Evolutionary conservation across 2,888 invertebrate species (phyloP).

Genomic region (Hydraecia micacea): DNA sequence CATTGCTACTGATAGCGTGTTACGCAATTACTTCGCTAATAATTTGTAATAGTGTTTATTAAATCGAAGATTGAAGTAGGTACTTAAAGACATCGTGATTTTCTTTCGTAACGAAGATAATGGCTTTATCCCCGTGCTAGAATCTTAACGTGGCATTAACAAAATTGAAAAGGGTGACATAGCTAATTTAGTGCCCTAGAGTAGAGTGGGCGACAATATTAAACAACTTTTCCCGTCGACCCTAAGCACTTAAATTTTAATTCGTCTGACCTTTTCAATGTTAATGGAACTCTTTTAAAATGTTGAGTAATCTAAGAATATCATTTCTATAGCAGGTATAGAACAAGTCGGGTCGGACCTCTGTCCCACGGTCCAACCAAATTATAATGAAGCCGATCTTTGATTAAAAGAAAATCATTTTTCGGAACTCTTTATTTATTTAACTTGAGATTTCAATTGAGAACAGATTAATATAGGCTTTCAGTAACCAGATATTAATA

Average conservation of each 20-base stretch:
- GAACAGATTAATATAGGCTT: background rate
- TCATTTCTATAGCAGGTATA: background rate
- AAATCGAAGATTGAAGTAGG: background rate
- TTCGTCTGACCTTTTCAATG: conserved; percentile 24
- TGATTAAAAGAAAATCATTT: conserved; percentile 19
- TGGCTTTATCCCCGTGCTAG: no score
- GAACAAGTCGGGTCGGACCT: no score
- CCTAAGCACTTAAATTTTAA: conserved; percentile 28
- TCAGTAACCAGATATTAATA: background rate
- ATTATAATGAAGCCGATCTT: background rate
- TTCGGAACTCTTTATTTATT: conserved; percentile 6
- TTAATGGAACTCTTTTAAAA: conserved; percentile 13
- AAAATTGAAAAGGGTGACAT: conserved; percentile 13
- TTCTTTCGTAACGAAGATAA: background rate
- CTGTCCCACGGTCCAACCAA: background rate
- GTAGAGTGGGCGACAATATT: conserved; percentile 1
- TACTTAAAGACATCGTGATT: background rate
- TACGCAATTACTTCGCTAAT: no score
- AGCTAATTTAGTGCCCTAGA: conserved; percentile 3
- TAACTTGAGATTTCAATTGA: no score
- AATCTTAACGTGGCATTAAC: conserved; percentile 2
- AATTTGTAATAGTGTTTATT: background rate
- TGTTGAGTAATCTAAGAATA: background rate
- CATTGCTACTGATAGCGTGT: no score
- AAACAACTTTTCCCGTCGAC: conserved; percentile 16